These are phyloP conservation scores for Micropoecilia bifurca DNA, from an alignment of 2,797 vertebrate species.

Conservation along the genomic window DNA sequence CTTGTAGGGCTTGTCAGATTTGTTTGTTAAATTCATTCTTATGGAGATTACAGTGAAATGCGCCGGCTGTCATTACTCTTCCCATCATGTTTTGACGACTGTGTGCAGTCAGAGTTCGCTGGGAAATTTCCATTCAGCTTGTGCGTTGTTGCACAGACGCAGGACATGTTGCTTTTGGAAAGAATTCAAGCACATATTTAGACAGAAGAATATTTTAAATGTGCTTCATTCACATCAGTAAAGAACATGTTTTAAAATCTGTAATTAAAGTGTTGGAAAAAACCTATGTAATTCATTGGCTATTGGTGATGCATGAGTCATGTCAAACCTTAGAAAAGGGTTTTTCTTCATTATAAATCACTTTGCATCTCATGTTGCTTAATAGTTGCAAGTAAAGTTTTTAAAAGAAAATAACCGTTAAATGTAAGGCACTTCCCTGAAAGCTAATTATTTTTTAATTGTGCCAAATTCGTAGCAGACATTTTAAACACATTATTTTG, in stretches of 20 bases:
- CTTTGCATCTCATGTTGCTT: not conserved
- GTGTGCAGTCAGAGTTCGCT: not conserved
- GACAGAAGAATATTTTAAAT: not conserved
- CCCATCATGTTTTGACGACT: constrained; percentile 5
- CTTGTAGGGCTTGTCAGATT: constrained; percentile 11
- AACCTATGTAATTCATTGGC: not conserved
- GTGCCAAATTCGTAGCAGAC: constrained; percentile 58
- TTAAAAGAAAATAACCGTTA: constrained; percentile 47
- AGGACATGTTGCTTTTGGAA: not conserved
- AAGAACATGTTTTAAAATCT: not conserved
- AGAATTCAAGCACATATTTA: not conserved
- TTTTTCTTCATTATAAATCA: not conserved
- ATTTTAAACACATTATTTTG: constrained; percentile 73
- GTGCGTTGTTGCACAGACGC: not conserved
- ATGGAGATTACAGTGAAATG: constrained; percentile 6
- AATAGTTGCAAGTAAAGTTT: constrained; percentile 25
- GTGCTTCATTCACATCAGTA: not conserved
- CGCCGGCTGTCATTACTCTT: not conserved
- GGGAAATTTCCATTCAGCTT: constrained; percentile 9
- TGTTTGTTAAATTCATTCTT: not conserved
- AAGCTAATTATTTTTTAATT: constrained; percentile 67
- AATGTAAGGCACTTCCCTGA: constrained; percentile 43
- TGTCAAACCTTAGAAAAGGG: constrained; percentile 10
- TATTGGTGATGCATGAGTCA: not conserved
- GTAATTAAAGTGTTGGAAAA: not conserved